A percentile compares a stretch with the other conserved stretches of the same genome.
Conservation (phyloP, 2,888 invertebrate genomes). For the Dryobotodes eremita region DNA sequence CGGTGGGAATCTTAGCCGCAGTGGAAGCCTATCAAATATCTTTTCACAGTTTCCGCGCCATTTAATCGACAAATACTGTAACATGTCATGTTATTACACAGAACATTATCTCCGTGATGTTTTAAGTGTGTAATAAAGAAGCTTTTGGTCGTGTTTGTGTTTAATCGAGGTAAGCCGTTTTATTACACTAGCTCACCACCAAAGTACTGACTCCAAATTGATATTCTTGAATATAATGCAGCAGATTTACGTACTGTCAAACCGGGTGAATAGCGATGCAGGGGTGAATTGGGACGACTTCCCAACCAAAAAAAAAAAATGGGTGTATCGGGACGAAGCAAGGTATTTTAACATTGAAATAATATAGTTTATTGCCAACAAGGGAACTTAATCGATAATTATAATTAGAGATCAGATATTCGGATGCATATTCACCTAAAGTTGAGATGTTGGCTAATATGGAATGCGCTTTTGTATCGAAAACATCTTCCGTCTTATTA, state of each 20-base stretch:
- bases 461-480: no score
- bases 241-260: slow-evolving; percentile 5
- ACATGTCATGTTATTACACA: slow-evolving; percentile 77
- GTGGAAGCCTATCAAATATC: slow-evolving; percentile 80
- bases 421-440: no score
- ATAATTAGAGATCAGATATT: no score
- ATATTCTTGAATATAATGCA: neutral
- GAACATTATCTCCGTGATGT: slow-evolving; percentile 69
- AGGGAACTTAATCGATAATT: no score
- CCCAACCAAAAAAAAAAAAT: no score
- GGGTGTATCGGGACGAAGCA: no score
- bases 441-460: no score
- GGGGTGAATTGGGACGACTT: no score
- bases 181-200: neutral
- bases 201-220: neutral
- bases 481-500: no score
- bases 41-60: slow-evolving; percentile 85
- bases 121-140: slow-evolving; percentile 61
- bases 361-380: no score
- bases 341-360: no score
- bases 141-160: slow-evolving; percentile 13
- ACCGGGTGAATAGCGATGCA: no score
- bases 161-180: slow-evolving; percentile 6
- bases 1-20: slow-evolving; percentile 71
- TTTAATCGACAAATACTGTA: slow-evolving; percentile 82